Evolutionary conservation across 2,113 vertebrate species (phyloP), one percentile per base, ranked within the genome.

Genomic region (Vicugna pacos): DNA sequence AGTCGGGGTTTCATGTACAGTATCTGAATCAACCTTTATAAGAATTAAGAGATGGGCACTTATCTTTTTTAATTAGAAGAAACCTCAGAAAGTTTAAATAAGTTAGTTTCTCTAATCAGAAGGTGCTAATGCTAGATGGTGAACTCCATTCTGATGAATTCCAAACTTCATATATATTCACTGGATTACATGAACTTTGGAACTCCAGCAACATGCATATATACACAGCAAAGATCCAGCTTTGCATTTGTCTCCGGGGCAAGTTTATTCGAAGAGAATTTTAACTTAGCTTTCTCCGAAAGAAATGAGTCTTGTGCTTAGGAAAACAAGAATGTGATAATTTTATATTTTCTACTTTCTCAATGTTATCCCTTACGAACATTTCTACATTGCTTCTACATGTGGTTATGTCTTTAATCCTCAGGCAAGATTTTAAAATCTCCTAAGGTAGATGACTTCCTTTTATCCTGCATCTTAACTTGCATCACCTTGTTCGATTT

Each of bases 41-140:
- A 48, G 24, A 30, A 46, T 42, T 30, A 46, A 77, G 9, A 17
- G 28, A 14, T 69, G 52, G 28, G 35, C 60, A 85, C 5, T 76
- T 80, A 65, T 73, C 10, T 5, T 38, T 93, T 89, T 92, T 8
- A 62, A 70, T 26, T 65, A 19, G 7, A 0, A 5, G 14, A 77
- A 67, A 84, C 22, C 52, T 92, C 32, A 89, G 24, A 67, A 87
- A 73, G 50, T 4, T 75, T 60, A 93, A 91, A 85, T 76, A 85
- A 83, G 76, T 77, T 95, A 89, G 84, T 82, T 76, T 52, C 3
- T 58, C 26, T 28, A 64, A 15, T 56, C 46, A 52, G 10, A 32
- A 79, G 83, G 2, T 32, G 12, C 24, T 60, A 62, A 8, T 28
- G 13, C 10, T 52, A n/a, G 7, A 69, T 81, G 62, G 26, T 84